Percentiles rank a stretch among this genome's conserved stretches.
Conservation (phyloP, 1,140 invertebrate genomes). For the Brachionus rotundiformis region DNA sequence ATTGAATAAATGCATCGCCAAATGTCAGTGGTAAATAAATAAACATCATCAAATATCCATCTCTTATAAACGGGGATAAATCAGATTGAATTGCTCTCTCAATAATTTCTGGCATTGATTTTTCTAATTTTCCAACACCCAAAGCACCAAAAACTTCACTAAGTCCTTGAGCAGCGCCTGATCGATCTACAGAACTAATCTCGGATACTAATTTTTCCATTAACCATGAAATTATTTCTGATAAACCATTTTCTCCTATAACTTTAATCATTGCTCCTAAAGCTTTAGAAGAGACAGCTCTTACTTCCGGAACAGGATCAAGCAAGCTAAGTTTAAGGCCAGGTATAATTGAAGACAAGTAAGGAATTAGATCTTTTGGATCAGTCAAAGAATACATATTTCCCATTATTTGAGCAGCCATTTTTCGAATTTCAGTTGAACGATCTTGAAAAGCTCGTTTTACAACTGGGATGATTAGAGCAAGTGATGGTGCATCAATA, state of each 20-base stretch:
- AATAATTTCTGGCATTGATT: conserved; percentile 97
- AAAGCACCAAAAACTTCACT: conserved; percentile 86
- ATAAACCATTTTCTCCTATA: conserved; percentile 92
- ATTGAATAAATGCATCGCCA: conserved; percentile 88
- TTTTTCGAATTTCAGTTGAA: conserved; percentile 93
- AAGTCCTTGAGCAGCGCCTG: conserved; percentile 94
- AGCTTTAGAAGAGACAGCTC: conserved; percentile 86
- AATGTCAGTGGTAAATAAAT: conserved; percentile 98
- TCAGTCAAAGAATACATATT: conserved; percentile 99
- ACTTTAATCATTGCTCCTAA: conserved; percentile 90
- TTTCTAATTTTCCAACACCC: conserved; percentile 88
- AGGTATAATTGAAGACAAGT: conserved; percentile 92
- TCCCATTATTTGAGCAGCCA: conserved; percentile 96
- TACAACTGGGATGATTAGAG: conserved; percentile 98
- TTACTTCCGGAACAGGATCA: conserved; percentile 94
- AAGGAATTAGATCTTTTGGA: conserved; percentile 94
- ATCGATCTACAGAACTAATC: conserved; percentile 87
- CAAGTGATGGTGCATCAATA: conserved; percentile 95
- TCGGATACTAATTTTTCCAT: conserved; percentile 98
- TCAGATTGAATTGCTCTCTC: conserved; percentile 82
- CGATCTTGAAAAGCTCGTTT: conserved; percentile 93
- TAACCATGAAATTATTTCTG: conserved; percentile 83
- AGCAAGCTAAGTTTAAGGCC: conserved; percentile 91
- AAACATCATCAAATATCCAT: conserved; percentile 99
- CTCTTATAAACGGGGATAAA: conserved; percentile 93